A percentile compares a stretch with the other conserved stretches of the same genome.
These are phyloP conservation scores for Drosophila lutescens DNA, from an alignment of 2,888 invertebrate species.

Conservation along the genomic window DNA sequence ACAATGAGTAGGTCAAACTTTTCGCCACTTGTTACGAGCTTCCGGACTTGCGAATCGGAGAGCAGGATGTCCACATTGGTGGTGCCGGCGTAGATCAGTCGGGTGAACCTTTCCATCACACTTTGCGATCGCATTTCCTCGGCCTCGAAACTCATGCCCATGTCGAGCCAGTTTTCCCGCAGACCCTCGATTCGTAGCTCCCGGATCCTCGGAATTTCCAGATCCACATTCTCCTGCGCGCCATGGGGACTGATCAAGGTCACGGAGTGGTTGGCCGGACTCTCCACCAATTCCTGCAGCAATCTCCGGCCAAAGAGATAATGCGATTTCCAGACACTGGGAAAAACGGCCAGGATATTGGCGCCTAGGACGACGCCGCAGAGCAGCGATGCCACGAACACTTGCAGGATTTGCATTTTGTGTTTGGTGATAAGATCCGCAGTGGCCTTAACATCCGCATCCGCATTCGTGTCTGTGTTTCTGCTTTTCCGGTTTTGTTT, in stretches of 20 bases:
- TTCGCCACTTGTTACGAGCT: conserved; percentile 75
- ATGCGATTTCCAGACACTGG: conserved; percentile 83
- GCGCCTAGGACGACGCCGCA: conserved; percentile 60
- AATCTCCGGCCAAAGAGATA: conserved; percentile 81
- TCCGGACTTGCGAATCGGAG: conserved; percentile 73
- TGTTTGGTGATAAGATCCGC: conserved; percentile 7
- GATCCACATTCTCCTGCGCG: conserved; percentile 23
- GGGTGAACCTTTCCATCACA: conserved; percentile 82
- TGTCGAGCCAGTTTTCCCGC: conserved; percentile 82
- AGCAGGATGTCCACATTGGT: conserved; percentile 81
- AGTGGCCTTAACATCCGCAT: conserved; percentile 21
- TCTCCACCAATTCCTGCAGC: conserved; percentile 75
- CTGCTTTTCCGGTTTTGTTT: conserved; percentile 66
- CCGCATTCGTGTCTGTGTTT: conserved; percentile 41
- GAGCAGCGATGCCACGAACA: conserved; percentile 53
- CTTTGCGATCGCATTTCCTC: conserved; percentile 82
- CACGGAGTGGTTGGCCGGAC: conserved; percentile 80
- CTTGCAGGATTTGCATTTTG: conserved; percentile 61
- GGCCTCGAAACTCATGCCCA: conserved; percentile 81
- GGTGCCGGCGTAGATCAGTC: conserved; percentile 82
- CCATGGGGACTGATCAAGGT: conserved; percentile 82
- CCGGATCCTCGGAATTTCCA: conserved; percentile 63
- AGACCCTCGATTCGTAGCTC: conserved; percentile 81
- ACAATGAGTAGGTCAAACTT: conserved; percentile 83
- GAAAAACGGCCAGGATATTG: conserved; percentile 83